Conservation (phyloP, 2,888 invertebrate species). For the Drosophila formosana region DNA sequence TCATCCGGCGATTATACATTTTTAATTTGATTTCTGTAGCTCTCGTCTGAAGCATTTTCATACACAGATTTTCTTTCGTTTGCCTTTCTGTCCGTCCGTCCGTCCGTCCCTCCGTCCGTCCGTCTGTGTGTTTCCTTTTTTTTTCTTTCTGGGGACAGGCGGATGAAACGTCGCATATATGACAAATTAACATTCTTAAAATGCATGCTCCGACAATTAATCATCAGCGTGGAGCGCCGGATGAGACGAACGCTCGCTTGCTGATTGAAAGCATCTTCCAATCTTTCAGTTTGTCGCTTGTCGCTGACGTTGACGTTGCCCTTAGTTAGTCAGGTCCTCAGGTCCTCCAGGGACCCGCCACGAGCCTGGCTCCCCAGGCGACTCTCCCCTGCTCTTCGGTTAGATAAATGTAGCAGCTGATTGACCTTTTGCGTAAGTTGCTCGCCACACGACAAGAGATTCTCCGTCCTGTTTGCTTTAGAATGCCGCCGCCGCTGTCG, state of each 20-base stretch:
- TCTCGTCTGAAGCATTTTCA: constrained; percentile 35
- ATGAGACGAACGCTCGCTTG: constrained; percentile 8
- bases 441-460: neutral
- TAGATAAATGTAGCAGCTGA: constrained; percentile 60
- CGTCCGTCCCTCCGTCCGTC: neutral
- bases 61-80: constrained; percentile 23
- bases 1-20: constrained; percentile 71
- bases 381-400: too few relatives aligned
- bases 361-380: neutral
- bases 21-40: constrained; percentile 75
- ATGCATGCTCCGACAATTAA: constrained; percentile 72
- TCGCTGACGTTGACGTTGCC: constrained; percentile 30
- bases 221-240: constrained; percentile 53
- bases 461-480: neutral
- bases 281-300: constrained; percentile 30
- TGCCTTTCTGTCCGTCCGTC: constrained; percentile 4
- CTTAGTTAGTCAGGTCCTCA: constrained; percentile 8
- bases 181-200: constrained; percentile 79
- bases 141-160: constrained; percentile 34
- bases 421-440: constrained; percentile 51
- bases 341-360: constrained; percentile 9
- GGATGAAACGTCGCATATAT: constrained; percentile 62
- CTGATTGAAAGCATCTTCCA: constrained; percentile 69
- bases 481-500: neutral
- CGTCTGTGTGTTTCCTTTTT: constrained; percentile 5